Evolutionary conservation across 2,888 invertebrate genomes (phyloP), one percentile per base, ranked within the genome.

Genomic region (Cancer borealis): DNA sequence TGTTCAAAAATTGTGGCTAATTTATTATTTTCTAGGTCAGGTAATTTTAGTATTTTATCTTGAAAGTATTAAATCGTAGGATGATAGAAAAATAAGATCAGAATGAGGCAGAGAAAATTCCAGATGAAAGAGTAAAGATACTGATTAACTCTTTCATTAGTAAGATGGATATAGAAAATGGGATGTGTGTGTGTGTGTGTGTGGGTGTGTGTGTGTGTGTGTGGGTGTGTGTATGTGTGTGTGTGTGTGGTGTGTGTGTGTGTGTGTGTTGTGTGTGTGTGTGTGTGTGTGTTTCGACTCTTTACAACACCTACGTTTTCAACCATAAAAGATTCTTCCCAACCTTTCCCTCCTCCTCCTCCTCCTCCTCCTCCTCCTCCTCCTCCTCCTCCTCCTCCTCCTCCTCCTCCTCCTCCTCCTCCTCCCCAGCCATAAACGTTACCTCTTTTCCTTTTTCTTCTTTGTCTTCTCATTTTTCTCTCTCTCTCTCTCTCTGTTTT

Each of bases 171-270:
- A 39, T 39, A 39, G 39, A 39, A 39, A 39, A 39, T 39, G 39
- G 39, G 39, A 39, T 39, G 26, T 73, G 73, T 54, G 54, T 54
- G 73, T 73, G 73, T 73, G 73, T 73, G 73, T 73, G 73, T 73
- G 73, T 73, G 73, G n/a, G 73, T 73, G 73, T 73, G 73, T 73
- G 73, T 73, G 73, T 73, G 73, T 73, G 73, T n/a, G 66, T 66
- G 66, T 66, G 66, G 0, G 66, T 66, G 66, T 66, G 73, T n/a
- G 73, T 73, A n/a, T 73, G 73, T n/a, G n/a, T 73, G 73, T 21
- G 73, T 73, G 73, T 21, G 73, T 73, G 73, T 73, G 73, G 8
- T 26, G 73, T 73, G 73, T 73, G 73, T 73, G 73, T 73, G 73
- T 73, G 73, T 73, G 73, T n/a, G 66, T 66, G 66, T 66, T 66